These are phyloP conservation scores for Pipistrellus nathusii DNA, from an alignment of 2,797 vertebrate species.

Conservation along the genomic window DNA sequence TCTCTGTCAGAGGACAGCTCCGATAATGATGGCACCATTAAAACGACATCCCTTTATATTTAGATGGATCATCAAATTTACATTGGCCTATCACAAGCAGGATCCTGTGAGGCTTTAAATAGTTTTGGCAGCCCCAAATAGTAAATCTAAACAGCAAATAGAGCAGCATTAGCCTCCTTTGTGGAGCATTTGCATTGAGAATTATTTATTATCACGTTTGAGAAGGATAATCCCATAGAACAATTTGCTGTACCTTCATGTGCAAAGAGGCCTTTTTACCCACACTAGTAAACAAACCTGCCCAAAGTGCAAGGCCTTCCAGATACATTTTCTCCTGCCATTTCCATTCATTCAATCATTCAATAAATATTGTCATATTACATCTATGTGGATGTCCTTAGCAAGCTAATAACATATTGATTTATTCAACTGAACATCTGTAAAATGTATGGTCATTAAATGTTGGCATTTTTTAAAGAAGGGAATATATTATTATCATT, in stretches of 20 bases:
- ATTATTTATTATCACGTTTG: slow-evolving; percentile 65
- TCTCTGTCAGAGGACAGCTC: slow-evolving; percentile 74
- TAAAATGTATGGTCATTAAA: slow-evolving; percentile 11
- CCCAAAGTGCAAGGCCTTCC: neutral
- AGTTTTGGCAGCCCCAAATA: slow-evolving; percentile 69
- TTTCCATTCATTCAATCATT: neutral
- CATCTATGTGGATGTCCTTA: slow-evolving; percentile 17
- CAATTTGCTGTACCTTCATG: slow-evolving; percentile 24
- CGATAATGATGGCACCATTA: slow-evolving; percentile 78
- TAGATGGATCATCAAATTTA: slow-evolving; percentile 70
- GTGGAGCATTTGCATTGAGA: slow-evolving; percentile 67
- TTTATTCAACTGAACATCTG: slow-evolving; percentile 44
- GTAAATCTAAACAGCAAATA: slow-evolving; percentile 68
- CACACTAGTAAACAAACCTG: neutral
- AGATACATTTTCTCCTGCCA: neutral
- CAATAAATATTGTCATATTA: neutral
- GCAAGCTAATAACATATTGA: slow-evolving; percentile 37
- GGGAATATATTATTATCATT: neutral
- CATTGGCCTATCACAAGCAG: slow-evolving; percentile 47
- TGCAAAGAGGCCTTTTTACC: neutral
- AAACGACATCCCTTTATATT: slow-evolving; percentile 73
- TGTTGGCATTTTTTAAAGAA: slow-evolving; percentile 11
- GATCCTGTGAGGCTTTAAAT: slow-evolving; percentile 51
- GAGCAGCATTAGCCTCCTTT: slow-evolving; percentile 38
- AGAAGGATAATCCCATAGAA: slow-evolving; percentile 34